These are phyloP conservation scores for Vespertilio murinus DNA, from an alignment of 2,797 vertebrate genomes.

Conservation along the genomic window DNA sequence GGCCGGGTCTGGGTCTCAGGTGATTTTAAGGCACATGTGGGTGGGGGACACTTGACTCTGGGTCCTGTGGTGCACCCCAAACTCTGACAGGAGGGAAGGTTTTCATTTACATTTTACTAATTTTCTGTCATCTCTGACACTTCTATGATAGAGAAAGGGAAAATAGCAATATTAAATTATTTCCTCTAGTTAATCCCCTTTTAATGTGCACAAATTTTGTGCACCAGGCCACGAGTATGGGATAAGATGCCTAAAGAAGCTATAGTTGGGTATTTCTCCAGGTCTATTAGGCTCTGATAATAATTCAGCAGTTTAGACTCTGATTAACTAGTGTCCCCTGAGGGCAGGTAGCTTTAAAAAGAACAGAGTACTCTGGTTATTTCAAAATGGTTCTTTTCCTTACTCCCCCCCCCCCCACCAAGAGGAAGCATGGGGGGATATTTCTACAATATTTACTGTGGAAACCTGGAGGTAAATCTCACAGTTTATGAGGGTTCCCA, in stretches of 20 bases:
- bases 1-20: too few relatives aligned
- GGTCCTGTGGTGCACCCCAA: too few relatives aligned
- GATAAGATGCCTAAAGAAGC: background rate
- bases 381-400: background rate
- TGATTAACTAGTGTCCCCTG: background rate
- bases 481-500: background rate
- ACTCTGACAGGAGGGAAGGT: too few relatives aligned
- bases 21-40: too few relatives aligned
- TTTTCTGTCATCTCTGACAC: too few relatives aligned
- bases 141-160: too few relatives aligned
- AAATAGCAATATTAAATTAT: too few relatives aligned
- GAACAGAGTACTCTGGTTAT: background rate
- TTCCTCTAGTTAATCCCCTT: too few relatives aligned
- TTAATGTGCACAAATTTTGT: too few relatives aligned
- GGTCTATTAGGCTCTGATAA: background rate
- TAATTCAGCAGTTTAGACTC: background rate
- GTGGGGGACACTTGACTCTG: too few relatives aligned
- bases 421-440: background rate
- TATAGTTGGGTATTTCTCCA: background rate
- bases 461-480: background rate
- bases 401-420: too few relatives aligned
- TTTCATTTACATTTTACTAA: too few relatives aligned
- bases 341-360: background rate
- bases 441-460: background rate
- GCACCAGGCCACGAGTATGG: background rate